Evolutionary conservation across 2,113 vertebrate genomes (phyloP).

Genomic region (Caranx melampygus): DNA sequence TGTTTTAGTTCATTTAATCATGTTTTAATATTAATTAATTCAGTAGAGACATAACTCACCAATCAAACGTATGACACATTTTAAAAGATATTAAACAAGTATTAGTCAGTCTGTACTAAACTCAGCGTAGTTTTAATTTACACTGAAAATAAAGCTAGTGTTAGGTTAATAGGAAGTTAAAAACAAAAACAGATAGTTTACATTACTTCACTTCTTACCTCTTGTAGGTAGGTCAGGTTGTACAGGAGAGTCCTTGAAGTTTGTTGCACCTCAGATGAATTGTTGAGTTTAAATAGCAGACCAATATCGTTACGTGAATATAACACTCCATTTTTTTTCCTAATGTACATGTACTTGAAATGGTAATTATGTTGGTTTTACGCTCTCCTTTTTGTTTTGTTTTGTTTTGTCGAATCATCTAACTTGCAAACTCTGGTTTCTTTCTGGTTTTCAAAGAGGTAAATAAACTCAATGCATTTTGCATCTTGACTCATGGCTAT

Average conservation of each 20-base stretch:
- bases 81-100: constrained; percentile 38
- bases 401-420: constrained; percentile 16
- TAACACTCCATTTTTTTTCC: constrained; percentile 39
- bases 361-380: constrained; percentile 28
- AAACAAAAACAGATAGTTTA: background rate
- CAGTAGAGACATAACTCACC: background rate
- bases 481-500: constrained; percentile 1
- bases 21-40: constrained; percentile 6
- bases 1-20: background rate
- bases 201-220: constrained; percentile 3
- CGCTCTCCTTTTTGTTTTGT: background rate
- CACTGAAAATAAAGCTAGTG: constrained; percentile 5
- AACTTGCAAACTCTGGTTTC: constrained; percentile 25
- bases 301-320: constrained; percentile 28
- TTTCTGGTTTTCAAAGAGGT: constrained; percentile 32
- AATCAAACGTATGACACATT: constrained; percentile 13
- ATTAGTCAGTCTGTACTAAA: constrained; percentile 14
- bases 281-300: background rate
- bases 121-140: constrained; percentile 23
- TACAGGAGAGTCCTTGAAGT: background rate
- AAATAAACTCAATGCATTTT: constrained; percentile 44
- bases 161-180: background rate
- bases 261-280: constrained; percentile 8
- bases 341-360: constrained; percentile 31
- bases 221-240: background rate